These are phyloP conservation scores for Drosophila murphyi DNA, from an alignment of 1,140 invertebrate genomes.

Conservation along the genomic window DNA sequence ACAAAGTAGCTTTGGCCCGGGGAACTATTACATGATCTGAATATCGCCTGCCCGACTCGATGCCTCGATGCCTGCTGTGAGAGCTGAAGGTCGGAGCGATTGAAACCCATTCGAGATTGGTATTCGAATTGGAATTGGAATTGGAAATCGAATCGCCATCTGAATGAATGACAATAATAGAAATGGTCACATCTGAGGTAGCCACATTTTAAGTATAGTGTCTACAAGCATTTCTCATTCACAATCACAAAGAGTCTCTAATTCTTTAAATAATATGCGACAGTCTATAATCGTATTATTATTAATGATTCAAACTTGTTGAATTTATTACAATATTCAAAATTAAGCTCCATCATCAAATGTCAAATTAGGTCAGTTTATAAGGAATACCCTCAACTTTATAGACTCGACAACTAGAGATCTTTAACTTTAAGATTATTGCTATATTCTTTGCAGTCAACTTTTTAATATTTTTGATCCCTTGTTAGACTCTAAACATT, in stretches of 20 bases:
- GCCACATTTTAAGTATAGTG: neutral
- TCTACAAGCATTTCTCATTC: constrained; percentile 12
- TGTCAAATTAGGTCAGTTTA: no score
- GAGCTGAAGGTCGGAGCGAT: constrained; percentile 24
- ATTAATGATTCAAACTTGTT: no score
- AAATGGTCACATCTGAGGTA: constrained; percentile 14
- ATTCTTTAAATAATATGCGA: no score
- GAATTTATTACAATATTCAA: no score
- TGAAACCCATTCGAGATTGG: neutral
- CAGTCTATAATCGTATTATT: no score
- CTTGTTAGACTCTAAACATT: no score
- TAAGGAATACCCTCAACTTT: no score
- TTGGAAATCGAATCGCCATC: neutral
- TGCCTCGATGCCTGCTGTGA: constrained; percentile 22
- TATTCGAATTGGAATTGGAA: constrained; percentile 6
- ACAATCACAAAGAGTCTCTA: constrained; percentile 6
- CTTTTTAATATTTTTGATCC: no score
- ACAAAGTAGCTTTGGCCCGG: constrained; percentile 54
- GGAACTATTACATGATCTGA: constrained; percentile 1
- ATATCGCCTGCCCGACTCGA: neutral
- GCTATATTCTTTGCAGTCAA: no score
- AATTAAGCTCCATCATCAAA: no score
- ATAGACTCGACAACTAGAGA: no score
- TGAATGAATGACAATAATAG: constrained; percentile 24
- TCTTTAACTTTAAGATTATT: no score